phyloP scores from a whole-genome alignment of 2,797 vertebrate species.

The Gallirallus australis region DNA sequence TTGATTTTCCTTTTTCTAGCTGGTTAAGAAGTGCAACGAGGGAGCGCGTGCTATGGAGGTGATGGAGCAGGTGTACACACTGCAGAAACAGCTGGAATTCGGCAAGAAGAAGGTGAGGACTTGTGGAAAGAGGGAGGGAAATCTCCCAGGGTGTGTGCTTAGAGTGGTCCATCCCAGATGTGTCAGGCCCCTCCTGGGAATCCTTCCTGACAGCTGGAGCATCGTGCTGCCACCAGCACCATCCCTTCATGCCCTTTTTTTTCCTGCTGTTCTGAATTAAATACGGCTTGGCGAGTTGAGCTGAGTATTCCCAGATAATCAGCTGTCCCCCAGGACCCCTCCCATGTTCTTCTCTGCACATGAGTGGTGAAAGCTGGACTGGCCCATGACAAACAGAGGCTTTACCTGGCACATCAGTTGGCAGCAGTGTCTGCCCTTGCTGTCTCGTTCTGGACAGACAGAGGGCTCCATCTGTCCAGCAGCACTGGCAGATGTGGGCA shows the following conservation, averaged over 20 bases:
- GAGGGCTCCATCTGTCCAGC: accelerated
- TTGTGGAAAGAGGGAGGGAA: no score
- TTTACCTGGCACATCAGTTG: not conserved
- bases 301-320: not conserved
- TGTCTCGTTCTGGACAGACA: not conserved
- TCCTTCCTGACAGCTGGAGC: not conserved
- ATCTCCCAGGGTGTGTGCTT: not conserved
- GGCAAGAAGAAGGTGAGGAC: slow-evolving; percentile 91
- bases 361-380: not conserved
- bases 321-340: not conserved
- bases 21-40: slow-evolving; percentile 93
- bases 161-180: not conserved
- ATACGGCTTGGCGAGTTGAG: not conserved
- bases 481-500: not conserved
- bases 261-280: not conserved
- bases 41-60: slow-evolving; percentile 93
- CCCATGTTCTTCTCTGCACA: not conserved
- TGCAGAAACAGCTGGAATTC: slow-evolving; percentile 96
- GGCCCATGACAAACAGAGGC: not conserved
- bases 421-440: not conserved
- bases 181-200: not conserved
- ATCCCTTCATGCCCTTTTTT: accelerated
- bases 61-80: slow-evolving; percentile 94
- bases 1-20: slow-evolving; percentile 68
- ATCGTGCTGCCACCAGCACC: not conserved